Base-by-base conservation (phyloP, 64 coral and sea anemone genomes). In the Montipora foliosa region DNA sequence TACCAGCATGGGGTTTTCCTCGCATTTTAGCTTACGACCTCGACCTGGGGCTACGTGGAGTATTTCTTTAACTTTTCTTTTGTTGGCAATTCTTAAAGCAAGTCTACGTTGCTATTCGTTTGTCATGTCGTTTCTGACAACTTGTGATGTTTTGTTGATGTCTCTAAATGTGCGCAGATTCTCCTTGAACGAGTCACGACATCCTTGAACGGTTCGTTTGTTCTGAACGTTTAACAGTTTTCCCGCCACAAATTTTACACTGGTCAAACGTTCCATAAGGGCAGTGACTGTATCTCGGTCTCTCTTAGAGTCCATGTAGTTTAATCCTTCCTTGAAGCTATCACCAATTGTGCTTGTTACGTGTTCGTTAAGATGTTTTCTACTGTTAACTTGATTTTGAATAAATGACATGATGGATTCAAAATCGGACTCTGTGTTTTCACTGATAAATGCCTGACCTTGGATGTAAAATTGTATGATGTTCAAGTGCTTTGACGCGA, bases 41-140 rank as follows among this genome's bases (percentile, higher is more conserved):
- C 80, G 16, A 19, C 80, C 80, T 58, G 14, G 14, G 2, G 17
- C 8, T 13, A 83, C 58, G 22, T 83, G 80, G 4, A 83, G 80
- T 9, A 83, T 83, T 83, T 83, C 80, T 22, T 59, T 53, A 6
- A 88, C 10, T 88, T 88, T 88, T 24, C 84, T 74, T 17, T 75
- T 75, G 44, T 21, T 51, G 3, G 6, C 50, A 5, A 74, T 52
- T 88, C 84, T 74, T 22, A 70, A 9, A 2, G 67, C 8, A 15
- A 75, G 47, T 8, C 4, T 13, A 9, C 12, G 6, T 75, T 76
- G 85, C 20, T 88, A 48, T 74, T 3, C 11, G 19, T 75, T 88
- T 2, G 67, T 75, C 85, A 88, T 88, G 69, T 75, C 70, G 22
- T 88, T 88, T 45, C 85, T 88, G 6, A 88, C 85, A 69, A 70